Evolutionary conservation across 2,113 vertebrate genomes (phyloP), one percentile per base, ranked within the genome.

Genomic region (Salvelinus alpinus): DNA sequence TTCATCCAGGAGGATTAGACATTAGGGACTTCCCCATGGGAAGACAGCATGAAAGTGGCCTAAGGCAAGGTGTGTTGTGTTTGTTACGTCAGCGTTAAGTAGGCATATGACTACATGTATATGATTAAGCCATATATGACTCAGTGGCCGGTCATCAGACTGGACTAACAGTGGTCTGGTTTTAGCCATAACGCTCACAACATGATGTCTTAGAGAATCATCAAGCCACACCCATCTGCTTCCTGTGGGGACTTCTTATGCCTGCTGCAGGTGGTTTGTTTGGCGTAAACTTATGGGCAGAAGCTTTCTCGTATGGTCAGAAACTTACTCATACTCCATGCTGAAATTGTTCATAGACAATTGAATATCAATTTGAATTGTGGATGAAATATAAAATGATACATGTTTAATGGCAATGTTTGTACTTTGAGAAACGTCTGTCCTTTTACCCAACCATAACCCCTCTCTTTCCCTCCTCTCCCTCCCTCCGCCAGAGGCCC

Each of bases 401-500:
- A 44, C 38, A 9, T 44, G 2, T 44, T 11, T 11, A 44, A 12
- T 44, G 38, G 38, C 38, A 44, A 3, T 2, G 38, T 44, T 44
- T 44, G 38, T 2, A 44, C 38, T 11, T 44, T 11, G 38, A 44
- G 8, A 12, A 44, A 44, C 11, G 2, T 2, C 8, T 11, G 38
- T 44, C 9, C 38, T 44, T 12, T 12, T 44, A 44, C 2, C 38
- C 9, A 44, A 44, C 38, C 38, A 44, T 44, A 44, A 44, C 8
- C 16, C 14, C 16, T 20, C 54, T 20, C 54, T 57, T 11, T 44
- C 38, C 9, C 38, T 44, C 9, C 38, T 11, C 9, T 44, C 68
- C 22, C 34, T 48, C 34, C 47, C 34, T 76, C 59, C 82, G 57
- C 18, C 89, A 99, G 98, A 94, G 75, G 86, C 92, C 75, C 13